Evolutionary conservation across 2,888 invertebrate genomes (phyloP), one percentile per base, ranked within the genome.

Genomic region (Muscina levida): DNA sequence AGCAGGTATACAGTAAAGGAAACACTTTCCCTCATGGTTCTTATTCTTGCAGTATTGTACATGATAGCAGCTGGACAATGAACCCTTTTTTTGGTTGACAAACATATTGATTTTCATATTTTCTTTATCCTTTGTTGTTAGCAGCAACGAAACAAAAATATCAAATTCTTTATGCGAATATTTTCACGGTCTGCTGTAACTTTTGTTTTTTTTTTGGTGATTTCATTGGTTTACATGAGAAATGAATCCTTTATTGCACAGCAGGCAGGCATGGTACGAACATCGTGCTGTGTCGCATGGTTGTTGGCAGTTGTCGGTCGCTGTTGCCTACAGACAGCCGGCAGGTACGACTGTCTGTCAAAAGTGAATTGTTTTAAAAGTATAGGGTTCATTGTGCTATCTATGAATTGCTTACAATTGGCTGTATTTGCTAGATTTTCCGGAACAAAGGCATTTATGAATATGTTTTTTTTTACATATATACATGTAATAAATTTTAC

Each of bases 1-100:
- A 62, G 39, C 62, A 62, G 62, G 62, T 62, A 62, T 22, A 22
- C 13, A 15, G 24, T 6, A n/a, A 44, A 37, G 37, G 17, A 59
- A 62, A 59, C 68, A 68, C 77, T 79, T 68, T 77, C 72, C 72
- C 66, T 75, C 24, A 71, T 77, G 70, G 48, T 31, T 26, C n/a
- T n/a, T n/a, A n/a, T n/a, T 59, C 19, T 8, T 65, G 10, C 42
- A 42, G 0, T 53, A 17, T 8, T 37, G 15, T 59, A 8, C 17
- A 5, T 10, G 53, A 53, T 1, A 11, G 22, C 51, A 37, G 51
- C 17, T 67, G 48, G 15, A 51, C 46, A 42, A 57, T 59, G 72
- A 77, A 31, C 72, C 74, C 74, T 77, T 81, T 74, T 73, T 15
- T n/a, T 56, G 70, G 39, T 44, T 70, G 15, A 19, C 11, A 71